phyloP scores from a whole-genome alignment of 2,888 invertebrate genomes.

The Arge pagana region DNA sequence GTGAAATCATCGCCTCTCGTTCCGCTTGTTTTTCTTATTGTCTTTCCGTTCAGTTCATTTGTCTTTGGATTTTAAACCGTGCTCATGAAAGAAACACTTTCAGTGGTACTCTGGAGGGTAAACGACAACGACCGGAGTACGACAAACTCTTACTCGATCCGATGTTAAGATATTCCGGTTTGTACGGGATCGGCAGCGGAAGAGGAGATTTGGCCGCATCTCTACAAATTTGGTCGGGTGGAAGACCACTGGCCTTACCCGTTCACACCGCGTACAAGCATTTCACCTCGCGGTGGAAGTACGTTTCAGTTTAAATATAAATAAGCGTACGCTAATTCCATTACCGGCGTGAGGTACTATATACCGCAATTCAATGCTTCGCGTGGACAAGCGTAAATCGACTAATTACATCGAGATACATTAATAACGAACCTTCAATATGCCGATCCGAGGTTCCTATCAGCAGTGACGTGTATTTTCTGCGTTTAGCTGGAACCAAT shows the following conservation, averaged over 20 bases:
- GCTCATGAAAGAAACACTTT: slow-evolving; percentile 38
- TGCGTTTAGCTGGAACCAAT: slow-evolving; percentile 90
- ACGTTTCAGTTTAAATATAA: no score
- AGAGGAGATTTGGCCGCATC: slow-evolving; percentile 85
- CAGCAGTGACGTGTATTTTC: not conserved
- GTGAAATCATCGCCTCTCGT: not conserved
- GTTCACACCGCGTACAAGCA: slow-evolving; percentile 90
- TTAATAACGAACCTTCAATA: not conserved
- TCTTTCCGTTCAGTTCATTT: no score
- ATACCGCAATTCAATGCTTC: no score
- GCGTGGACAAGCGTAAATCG: no score
- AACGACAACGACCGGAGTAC: slow-evolving; percentile 83
- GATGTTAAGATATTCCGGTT: slow-evolving; percentile 86
- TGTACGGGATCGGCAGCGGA: slow-evolving; percentile 77
- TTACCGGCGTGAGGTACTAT: no score
- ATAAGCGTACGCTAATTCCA: no score
- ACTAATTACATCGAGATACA: no score
- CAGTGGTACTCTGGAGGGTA: slow-evolving; percentile 93
- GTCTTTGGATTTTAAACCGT: not conserved
- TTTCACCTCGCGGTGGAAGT: slow-evolving; percentile 93
- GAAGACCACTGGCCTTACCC: slow-evolving; percentile 81
- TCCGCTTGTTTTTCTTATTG: slow-evolving; percentile 19
- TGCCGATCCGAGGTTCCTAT: slow-evolving; percentile 29
- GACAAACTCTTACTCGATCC: slow-evolving; percentile 86
- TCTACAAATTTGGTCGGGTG: slow-evolving; percentile 82